phyloP scores from a whole-genome alignment of 2,797 vertebrate genomes.

The Alfaro cultratus region DNA sequence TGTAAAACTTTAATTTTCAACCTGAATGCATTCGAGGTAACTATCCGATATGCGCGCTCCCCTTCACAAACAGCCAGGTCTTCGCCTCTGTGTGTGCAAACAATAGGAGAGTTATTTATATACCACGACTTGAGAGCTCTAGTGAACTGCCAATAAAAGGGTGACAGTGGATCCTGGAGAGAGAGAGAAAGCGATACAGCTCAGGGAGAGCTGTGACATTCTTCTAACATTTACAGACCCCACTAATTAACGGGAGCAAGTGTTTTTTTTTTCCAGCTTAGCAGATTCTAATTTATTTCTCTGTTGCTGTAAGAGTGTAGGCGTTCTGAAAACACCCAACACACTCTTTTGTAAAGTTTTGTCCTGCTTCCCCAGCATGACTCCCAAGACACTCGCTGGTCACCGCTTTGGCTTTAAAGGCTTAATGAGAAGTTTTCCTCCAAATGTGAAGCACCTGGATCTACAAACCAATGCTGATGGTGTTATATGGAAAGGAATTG shows the following conservation, averaged over 20 bases:
- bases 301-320: not conserved
- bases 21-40: constrained; percentile 56
- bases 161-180: constrained; percentile 29
- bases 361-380: constrained; percentile 11
- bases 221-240: constrained; percentile 37
- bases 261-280: not conserved
- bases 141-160: constrained; percentile 26
- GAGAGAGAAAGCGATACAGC: constrained; percentile 1
- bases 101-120: constrained; percentile 62
- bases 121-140: constrained; percentile 56
- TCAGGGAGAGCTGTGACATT: constrained; percentile 42
- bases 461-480: not conserved
- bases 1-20: constrained; percentile 68
- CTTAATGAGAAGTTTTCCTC: not conserved
- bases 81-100: constrained; percentile 48
- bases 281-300: not conserved
- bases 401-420: constrained; percentile 2
- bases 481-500: not conserved
- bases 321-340: not conserved
- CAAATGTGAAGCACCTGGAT: not conserved
- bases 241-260: not conserved
- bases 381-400: constrained; percentile 1
- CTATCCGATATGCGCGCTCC: constrained; percentile 8
- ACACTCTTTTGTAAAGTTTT: not conserved
- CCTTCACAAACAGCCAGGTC: constrained; percentile 15